Conservation (phyloP, 1,140 invertebrate genomes). For the Pseudobourletiella spinata region DNA sequence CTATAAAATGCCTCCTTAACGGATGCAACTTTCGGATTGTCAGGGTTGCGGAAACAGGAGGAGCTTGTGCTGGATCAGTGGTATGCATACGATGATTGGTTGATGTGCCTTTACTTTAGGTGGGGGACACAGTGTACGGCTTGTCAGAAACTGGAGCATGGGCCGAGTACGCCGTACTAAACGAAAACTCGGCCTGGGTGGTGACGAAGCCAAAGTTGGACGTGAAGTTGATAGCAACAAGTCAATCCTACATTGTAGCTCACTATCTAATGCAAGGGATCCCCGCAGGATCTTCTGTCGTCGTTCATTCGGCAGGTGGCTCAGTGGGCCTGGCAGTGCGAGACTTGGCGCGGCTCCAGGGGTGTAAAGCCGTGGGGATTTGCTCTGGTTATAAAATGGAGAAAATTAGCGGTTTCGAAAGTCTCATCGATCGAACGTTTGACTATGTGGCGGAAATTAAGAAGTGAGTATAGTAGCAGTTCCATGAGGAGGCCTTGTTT, state of each 20-base stretch:
- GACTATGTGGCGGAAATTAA: constrained; percentile 75
- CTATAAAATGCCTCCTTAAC: no score
- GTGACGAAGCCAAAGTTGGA: constrained; percentile 66
- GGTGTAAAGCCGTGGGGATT: constrained; percentile 59
- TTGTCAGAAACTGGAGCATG: constrained; percentile 73
- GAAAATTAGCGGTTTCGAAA: constrained; percentile 62
- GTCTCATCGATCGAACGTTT: constrained; percentile 61
- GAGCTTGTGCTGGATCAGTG: no score
- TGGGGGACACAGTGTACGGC: constrained; percentile 75
- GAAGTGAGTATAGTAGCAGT: constrained; percentile 53
- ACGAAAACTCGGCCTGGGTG: constrained; percentile 65
- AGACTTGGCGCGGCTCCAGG: constrained; percentile 20
- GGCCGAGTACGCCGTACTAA: constrained; percentile 71
- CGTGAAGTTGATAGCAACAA: constrained; percentile 68
- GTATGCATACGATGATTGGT: no score
- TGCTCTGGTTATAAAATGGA: constrained; percentile 78
- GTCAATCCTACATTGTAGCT: constrained; percentile 74
- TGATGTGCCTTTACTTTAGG: constrained; percentile 50
- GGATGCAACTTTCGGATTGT: no score
- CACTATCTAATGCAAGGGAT: constrained; percentile 78
- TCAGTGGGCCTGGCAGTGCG: constrained; percentile 48
- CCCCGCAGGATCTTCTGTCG: constrained; percentile 63
- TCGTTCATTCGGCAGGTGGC: constrained; percentile 77
- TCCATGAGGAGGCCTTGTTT: background rate
- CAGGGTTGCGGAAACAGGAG: no score